These are phyloP conservation scores for Eupsilia transversa DNA, from an alignment of 2,888 invertebrate genomes.

Conservation along the genomic window DNA sequence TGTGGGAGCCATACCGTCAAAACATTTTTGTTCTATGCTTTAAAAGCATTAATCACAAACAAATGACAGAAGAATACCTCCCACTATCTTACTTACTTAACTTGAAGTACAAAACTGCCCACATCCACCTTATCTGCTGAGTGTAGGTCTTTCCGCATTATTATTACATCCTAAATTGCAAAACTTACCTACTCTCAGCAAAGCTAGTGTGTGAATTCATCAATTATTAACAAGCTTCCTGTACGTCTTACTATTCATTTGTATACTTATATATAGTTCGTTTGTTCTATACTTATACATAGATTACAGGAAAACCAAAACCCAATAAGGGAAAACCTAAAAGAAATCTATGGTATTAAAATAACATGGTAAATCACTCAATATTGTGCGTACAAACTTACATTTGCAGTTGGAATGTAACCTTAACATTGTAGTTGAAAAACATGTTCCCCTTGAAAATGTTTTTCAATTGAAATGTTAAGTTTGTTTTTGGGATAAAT, in stretches of 20 bases:
- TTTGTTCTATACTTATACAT: no score
- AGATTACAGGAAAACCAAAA: no score
- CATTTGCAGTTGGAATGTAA: no score
- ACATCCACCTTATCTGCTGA: not conserved
- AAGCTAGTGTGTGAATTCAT: not conserved
- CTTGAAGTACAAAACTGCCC: slow-evolving; percentile 15
- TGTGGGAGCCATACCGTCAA: not conserved
- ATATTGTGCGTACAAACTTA: no score
- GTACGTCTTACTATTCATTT: not conserved
- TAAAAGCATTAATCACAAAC: slow-evolving; percentile 14
- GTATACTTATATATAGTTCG: no score
- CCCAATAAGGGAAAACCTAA: no score
- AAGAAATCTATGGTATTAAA: no score
- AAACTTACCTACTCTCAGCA: not conserved
- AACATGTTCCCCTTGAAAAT: no score
- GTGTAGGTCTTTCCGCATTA: not conserved
- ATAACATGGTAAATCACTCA: no score
- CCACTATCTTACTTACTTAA: slow-evolving; percentile 25
- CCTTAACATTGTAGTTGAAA: no score
- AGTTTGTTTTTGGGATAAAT: no score
- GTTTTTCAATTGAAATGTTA: no score
- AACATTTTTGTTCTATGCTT: not conserved
- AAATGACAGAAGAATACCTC: slow-evolving; percentile 26
- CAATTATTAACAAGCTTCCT: not conserved
- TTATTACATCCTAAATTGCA: not conserved